These are phyloP conservation scores for Puma concolor DNA, from an alignment of 2,113 vertebrate genomes.

Conservation along the genomic window DNA sequence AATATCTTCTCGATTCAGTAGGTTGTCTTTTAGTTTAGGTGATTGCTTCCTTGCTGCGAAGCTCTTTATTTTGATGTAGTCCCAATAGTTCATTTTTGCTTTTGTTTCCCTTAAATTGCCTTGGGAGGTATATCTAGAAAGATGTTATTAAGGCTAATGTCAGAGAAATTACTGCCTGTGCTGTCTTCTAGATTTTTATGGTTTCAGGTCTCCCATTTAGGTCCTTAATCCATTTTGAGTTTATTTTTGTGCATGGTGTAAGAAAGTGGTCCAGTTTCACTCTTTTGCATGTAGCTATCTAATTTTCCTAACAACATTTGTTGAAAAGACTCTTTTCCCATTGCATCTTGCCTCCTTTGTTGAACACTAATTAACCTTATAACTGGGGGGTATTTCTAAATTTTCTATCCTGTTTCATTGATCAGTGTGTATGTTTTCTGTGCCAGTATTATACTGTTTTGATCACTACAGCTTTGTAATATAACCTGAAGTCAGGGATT, in stretches of 20 bases:
- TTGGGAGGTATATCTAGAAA: neutral
- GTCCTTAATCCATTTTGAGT: neutral
- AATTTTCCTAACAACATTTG: neutral
- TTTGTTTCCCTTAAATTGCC: neutral
- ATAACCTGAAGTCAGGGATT: neutral
- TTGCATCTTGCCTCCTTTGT: neutral
- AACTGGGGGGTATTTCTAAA: neutral
- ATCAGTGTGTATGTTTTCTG: neutral
- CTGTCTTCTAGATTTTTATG: neutral
- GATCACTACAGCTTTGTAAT: neutral
- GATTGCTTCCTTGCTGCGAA: neutral
- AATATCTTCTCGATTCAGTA: neutral
- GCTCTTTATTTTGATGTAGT: neutral
- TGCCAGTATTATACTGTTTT: neutral
- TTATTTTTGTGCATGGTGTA: neutral
- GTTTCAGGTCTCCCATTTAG: neutral
- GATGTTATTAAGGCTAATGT: neutral
- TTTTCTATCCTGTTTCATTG: neutral
- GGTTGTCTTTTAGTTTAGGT: neutral
- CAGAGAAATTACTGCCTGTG: neutral
- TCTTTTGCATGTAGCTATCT: neutral
- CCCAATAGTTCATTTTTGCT: neutral
- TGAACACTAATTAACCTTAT: neutral
- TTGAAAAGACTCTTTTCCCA: neutral
- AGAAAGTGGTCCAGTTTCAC: neutral